Evolutionary conservation across 2,797 vertebrate genomes (phyloP), one percentile per base, ranked within the genome.

Genomic region (Megaceryle alcyon): DNA sequence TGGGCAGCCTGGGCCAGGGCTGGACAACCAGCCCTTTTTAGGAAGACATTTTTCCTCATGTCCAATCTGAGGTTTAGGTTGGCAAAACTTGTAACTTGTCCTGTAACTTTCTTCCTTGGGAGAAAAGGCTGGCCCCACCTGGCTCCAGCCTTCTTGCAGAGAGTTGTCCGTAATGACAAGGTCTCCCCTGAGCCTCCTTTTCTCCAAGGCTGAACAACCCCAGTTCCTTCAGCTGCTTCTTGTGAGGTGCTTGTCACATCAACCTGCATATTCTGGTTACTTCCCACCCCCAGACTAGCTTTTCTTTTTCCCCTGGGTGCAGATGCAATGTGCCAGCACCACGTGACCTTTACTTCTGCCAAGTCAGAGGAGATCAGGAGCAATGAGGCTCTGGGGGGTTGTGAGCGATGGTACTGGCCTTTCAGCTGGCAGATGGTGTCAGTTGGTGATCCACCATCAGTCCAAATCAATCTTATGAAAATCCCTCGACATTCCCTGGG

Each of bases 361-460:
- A 35, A 17, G 41, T 11, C 18, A 39, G 48, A 10, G 48, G 35
- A 51, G 66, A 22, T 64, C 0, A 10, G 33, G 66, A 73, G 46
- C 1, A 2, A 14, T 18, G 54, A 37, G 51, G 6, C 44, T 37
- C 14, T 44, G 66, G 49, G 37, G 49, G 16, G 1, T 1, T 1
- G 3, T 53, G 51, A 61, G 48, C 3, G 10, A 54, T 19, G 35
- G 65, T 20, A 28, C 10, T 63, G 91, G 29, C 75, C 59, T 82
- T 78, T 57, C 0, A 1, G 48, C 35, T 63, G 73, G 59, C 90
- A 72, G 84, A 6, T 4, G 2, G 18, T 1, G 1, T 25, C 0
- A 29, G 15, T 37, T n/a, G 69, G 60, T 28, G n/a, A 63, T 44
- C 48, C 2, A 1, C 60, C 23, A 21, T 51, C 71, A 25, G 53